Conservation (phyloP, 2,113 vertebrate species). For the Pyrgilauda ruficollis region DNA sequence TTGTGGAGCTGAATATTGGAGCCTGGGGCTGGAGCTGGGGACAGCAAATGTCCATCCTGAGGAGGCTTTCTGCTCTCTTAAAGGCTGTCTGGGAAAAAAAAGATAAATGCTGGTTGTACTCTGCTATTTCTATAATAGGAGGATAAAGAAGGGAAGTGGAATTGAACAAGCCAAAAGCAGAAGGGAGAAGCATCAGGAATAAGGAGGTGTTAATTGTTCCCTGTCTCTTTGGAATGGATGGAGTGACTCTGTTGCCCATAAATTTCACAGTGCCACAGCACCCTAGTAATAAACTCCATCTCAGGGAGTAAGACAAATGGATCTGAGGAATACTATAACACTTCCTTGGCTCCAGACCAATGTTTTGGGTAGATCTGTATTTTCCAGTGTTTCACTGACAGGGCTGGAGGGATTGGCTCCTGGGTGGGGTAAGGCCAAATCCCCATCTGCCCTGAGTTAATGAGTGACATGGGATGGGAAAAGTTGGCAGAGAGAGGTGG, state of each 20-base stretch:
- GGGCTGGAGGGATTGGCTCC: neutral
- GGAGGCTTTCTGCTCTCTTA: neutral
- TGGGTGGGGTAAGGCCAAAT: neutral
- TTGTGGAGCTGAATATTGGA: neutral
- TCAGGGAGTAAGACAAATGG: neutral
- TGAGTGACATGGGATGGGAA: neutral
- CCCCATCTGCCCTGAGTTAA: neutral
- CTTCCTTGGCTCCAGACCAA: neutral
- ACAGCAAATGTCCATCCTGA: neutral
- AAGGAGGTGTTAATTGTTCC: neutral
- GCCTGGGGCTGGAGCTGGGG: neutral
- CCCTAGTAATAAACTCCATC: neutral
- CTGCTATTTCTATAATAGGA: neutral
- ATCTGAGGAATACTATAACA: neutral
- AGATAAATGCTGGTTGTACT: neutral
- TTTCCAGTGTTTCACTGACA: neutral
- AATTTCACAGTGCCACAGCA: neutral
- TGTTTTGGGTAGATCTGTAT: neutral
- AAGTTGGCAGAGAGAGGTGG: neutral
- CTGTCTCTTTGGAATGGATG: neutral
- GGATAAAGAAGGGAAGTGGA: neutral
- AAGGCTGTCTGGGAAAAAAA: neutral
- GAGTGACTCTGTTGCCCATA: neutral
- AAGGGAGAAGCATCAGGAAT: neutral
- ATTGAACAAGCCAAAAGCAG: neutral